Evolutionary conservation across 2,888 invertebrate genomes (phyloP).

Genomic region (Phaedon cochleariae): DNA sequence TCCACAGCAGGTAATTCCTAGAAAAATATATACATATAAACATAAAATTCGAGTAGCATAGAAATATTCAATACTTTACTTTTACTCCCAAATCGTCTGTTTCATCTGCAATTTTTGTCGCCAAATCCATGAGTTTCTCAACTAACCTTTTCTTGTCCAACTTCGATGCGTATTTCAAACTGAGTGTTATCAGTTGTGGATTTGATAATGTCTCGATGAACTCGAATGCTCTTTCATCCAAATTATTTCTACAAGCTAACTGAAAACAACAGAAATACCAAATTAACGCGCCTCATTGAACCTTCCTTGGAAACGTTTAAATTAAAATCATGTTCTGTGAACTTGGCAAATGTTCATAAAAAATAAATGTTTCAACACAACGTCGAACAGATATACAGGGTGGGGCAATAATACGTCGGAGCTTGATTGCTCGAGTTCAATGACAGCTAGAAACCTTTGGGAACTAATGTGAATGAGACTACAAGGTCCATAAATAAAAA

Average conservation of each 20-base stretch:
- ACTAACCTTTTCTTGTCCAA: constrained; percentile 80
- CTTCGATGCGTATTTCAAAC: constrained; percentile 88
- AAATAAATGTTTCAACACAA: too few species aligned
- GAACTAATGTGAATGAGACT: too few species aligned
- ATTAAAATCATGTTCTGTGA: too few species aligned
- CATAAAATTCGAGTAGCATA: not conserved
- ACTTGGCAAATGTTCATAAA: too few species aligned
- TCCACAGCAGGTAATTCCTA: constrained; percentile 32
- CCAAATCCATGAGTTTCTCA: constrained; percentile 70
- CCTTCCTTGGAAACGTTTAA: too few species aligned
- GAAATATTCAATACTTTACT: constrained; percentile 21
- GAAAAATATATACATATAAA: constrained; percentile 7
- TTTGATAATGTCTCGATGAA: constrained; percentile 83
- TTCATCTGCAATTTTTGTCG: constrained; percentile 46
- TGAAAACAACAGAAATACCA: constrained; percentile 61
- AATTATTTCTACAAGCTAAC: constrained; percentile 84
- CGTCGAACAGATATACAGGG: too few species aligned
- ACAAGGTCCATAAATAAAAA: too few species aligned
- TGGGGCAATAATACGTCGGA: too few species aligned
- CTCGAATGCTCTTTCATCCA: constrained; percentile 87
- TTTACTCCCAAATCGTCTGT: constrained; percentile 38
- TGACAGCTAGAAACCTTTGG: too few species aligned
- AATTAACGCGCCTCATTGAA: too few species aligned
- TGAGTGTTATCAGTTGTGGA: constrained; percentile 79
- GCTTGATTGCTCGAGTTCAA: too few species aligned